Base-by-base conservation (phyloP, 2,888 invertebrate genomes). In the Anaspis maculata region DNA sequence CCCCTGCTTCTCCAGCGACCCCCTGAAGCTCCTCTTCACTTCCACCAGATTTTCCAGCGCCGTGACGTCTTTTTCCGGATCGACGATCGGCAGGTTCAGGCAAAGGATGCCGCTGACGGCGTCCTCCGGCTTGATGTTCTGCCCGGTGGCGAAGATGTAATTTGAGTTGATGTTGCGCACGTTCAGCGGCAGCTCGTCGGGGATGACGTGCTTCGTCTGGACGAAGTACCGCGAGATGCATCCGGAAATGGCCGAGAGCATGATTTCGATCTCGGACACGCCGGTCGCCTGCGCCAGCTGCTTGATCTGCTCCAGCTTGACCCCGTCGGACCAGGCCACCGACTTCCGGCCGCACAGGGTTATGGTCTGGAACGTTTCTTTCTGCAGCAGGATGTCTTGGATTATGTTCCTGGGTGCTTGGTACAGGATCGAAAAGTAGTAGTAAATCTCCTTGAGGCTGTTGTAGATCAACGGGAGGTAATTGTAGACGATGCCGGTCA, bases 271-370 rank as follows among this genome's bases (percentile, higher is more conserved):
- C 26, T 76, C 72, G 0, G 77, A 72, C 0, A 77, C 75, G 2
- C 73, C 75, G 0, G 77, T 70, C 1, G 73, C 70, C 6, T 67
- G 67, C 0, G 77, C 72, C 3, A 79, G 74, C 16, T 71, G 68
- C 30, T 71, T 71, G 4, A 83, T 62, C 9, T 69, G 60, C 0
- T 72, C 72, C 3, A 72, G 62, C 4, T 75, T 66, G 0, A 83
- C 72, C 0, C 77, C 73, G 0, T 76, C 72, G 0, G 82, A 82
- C 83, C 83, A 83, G 1, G 79, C 74, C 2, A 79, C 74, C 1
- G 79, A 77, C 67, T 83, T 83, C 41, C 83, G 67, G 2, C 83
- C 83, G 52, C 80, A 80, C 13, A 80, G 66, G 0, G 79, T 78
- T 9, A 77, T 72, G 1, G 76, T 77, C 53, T 79, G 79, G 13